Evolutionary conservation across 92 coral and sea anemone genomes (phyloP), one percentile per base, ranked within the genome.

Genomic region (Phenganax subtilis): DNA sequence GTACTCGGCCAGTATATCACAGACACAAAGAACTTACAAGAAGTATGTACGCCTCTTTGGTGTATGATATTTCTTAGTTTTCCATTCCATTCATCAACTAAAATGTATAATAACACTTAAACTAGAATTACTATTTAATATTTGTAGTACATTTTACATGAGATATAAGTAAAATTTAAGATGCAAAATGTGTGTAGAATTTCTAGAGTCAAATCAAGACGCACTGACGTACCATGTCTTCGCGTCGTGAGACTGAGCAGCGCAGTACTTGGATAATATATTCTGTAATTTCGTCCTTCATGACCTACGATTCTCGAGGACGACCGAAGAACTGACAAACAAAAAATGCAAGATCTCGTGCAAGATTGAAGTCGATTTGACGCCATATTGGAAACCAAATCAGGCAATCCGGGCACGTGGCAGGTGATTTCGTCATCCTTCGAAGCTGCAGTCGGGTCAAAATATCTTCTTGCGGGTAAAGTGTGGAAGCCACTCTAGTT

Each of bases 241-340:
- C 37, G 73, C 20, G 61, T 51, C 27, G 61, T 55, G 47, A 64
- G 5, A 65, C 29, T 51, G 55, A 68, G 30, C 37, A 16, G 67
- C 25, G 20, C 37, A 52, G 52, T 47, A 65, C 51, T n/a, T 54
- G 62, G 51, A 54, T 51, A 79, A 79, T 62, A 79, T 54, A 64
- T 47, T 64, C 53, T 44, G 52, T 64, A 79, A 51, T n/a, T 28
- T 17, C 83, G 47, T 61, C 72, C 83, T 16, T 20, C 73, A 6
- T 74, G 83, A 20, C 27, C 74, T 27, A 12, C 30, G 52, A 79
- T 62, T 79, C 68, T 79, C 44, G 83, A 65, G 20, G 51, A 80
- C 62, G 63, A 59, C 10, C 72, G 27, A 79, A 58, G 54, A 47
- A 54, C 54, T 71, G 88, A 72, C 82, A 76, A 82, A 82, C 85